Conservation (phyloP, 2,888 invertebrate species). For the Apantesis nais region DNA sequence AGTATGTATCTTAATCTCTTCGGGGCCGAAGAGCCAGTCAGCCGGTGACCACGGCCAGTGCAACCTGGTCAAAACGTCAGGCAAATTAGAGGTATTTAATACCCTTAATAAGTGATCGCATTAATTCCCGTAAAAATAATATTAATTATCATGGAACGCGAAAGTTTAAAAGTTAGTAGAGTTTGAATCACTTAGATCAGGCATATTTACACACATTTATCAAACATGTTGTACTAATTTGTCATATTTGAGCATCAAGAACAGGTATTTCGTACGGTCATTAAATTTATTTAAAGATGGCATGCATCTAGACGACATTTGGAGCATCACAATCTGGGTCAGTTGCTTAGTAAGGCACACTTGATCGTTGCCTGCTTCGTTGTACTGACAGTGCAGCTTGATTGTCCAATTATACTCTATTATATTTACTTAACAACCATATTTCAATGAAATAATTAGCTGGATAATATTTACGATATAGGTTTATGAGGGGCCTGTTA, state of each 20-base stretch:
- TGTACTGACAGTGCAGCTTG: constrained; percentile 40
- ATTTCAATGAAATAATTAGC: neutral
- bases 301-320: constrained; percentile 72
- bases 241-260: constrained; percentile 32
- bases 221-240: constrained; percentile 13
- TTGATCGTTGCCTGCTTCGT: constrained; percentile 50
- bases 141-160: too few relatives aligned
- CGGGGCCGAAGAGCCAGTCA: too few relatives aligned
- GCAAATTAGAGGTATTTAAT: too few relatives aligned
- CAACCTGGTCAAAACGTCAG: too few relatives aligned
- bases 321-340: constrained; percentile 78
- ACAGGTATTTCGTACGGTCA: constrained; percentile 28
- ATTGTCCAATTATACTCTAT: constrained; percentile 50
- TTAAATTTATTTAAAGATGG: constrained; percentile 66
- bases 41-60: too few relatives aligned
- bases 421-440: constrained; percentile 1
- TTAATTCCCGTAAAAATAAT: too few relatives aligned
- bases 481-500: neutral
- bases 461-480: neutral
- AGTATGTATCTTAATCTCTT: neutral
- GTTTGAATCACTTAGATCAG: neutral
- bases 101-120: too few relatives aligned
- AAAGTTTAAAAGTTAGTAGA: too few relatives aligned
- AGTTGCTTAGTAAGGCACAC: constrained; percentile 75
- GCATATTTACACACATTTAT: neutral